Percentiles rank a stretch among this genome's conserved stretches.
Conservation (phyloP, 1,140 invertebrate species). For the Streblospio benedicti region DNA sequence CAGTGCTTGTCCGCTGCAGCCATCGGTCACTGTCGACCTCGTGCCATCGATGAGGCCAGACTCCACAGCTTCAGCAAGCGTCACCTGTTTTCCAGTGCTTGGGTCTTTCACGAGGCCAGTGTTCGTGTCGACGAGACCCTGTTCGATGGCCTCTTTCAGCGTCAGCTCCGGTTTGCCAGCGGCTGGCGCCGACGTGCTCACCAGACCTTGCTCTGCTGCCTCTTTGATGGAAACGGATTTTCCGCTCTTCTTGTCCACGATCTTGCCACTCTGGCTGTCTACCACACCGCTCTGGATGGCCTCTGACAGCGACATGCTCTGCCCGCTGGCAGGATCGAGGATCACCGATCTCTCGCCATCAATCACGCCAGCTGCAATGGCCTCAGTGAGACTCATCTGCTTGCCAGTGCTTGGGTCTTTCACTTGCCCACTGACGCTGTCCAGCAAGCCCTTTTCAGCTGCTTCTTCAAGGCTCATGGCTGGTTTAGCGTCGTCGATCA, state of each 20-base stretch:
- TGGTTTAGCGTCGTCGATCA: constrained; percentile 47
- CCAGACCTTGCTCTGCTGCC: constrained; percentile 47
- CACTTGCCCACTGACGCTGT: constrained; percentile 68
- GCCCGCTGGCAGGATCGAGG: constrained; percentile 59
- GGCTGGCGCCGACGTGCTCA: constrained; percentile 45
- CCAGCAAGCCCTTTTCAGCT: constrained; percentile 58
- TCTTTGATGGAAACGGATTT: constrained; percentile 37
- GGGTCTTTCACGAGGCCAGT: constrained; percentile 32
- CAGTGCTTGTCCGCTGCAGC: constrained; percentile 58
- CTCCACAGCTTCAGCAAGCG: constrained; percentile 62
- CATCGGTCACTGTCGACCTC: constrained; percentile 52
- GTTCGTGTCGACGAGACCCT: constrained; percentile 28
- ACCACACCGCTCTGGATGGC: constrained; percentile 61
- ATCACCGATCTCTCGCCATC: constrained; percentile 56
- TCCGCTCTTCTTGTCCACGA: constrained; percentile 56
- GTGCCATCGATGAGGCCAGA: constrained; percentile 64
- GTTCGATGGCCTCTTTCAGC: neutral
- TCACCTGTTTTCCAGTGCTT: constrained; percentile 15
- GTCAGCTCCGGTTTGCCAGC: neutral
- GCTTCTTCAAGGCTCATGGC: constrained; percentile 64
- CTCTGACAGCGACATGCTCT: constrained; percentile 60
- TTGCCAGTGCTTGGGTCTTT: constrained; percentile 69
- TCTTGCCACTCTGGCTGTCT: constrained; percentile 76
- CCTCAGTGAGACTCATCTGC: constrained; percentile 65
- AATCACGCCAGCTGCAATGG: constrained; percentile 64